Evolutionary conservation across 2,888 invertebrate genomes (phyloP).

Genomic region (Hirtodrosophila duncani): DNA sequence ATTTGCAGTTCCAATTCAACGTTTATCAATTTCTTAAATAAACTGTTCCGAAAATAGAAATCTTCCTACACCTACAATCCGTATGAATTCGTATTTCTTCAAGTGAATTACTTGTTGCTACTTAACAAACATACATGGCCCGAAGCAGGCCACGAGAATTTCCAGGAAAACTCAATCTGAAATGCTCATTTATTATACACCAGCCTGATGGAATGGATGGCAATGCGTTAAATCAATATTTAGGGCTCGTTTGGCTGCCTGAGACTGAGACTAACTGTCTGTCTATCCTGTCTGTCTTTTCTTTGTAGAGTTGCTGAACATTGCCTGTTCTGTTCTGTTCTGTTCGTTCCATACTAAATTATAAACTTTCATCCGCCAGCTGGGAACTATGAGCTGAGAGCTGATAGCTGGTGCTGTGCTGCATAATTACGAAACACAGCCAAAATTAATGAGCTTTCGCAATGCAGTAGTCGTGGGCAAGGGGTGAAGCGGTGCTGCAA

Average conservation of each 20-base stretch:
- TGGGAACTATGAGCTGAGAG: no score
- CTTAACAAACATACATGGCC: no score
- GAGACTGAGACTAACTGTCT: slow-evolving; percentile 22
- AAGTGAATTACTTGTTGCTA: no score
- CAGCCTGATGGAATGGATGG: no score
- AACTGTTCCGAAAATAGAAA: no score
- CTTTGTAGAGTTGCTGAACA: background rate
- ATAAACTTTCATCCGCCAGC: slow-evolving; percentile 33
- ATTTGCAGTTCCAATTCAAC: no score
- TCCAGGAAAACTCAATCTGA: slow-evolving; percentile 11
- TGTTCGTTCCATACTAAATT: slow-evolving; percentile 29
- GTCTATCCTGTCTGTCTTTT: background rate
- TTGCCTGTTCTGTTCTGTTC: slow-evolving; percentile 1
- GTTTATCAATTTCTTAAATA: no score
- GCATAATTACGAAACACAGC: slow-evolving; percentile 47
- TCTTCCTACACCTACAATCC: no score
- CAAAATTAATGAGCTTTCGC: slow-evolving; percentile 56
- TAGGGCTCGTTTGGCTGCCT: slow-evolving; percentile 8
- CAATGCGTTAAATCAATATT: slow-evolving; percentile 45
- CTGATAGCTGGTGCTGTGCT: no score
- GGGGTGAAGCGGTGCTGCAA: no score
- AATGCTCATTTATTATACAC: slow-evolving; percentile 14
- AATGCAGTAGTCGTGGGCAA: slow-evolving; percentile 16
- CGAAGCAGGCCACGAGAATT: no score
- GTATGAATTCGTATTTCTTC: no score